Evolutionary conservation across 1,140 invertebrate species (phyloP), one percentile per base, ranked within the genome.

Genomic region (Sitodiplosis mosellana): DNA sequence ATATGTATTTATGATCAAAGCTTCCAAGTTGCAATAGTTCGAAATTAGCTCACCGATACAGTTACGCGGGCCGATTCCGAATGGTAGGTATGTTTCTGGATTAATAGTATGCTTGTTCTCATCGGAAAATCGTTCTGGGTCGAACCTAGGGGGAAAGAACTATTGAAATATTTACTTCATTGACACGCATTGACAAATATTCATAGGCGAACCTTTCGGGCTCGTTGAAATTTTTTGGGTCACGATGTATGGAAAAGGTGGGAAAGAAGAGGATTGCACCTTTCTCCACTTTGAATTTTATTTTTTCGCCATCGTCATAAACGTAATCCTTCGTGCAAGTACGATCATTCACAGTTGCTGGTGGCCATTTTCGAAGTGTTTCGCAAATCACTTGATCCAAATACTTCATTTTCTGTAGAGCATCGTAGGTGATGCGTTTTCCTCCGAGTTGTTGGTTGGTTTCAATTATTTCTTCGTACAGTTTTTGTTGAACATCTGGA

Each of bases 311-410:
- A 42, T 53, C 59, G 33, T 60, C 57, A 10, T 75, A 43, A 1
- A 61, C 68, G 48, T 75, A 79, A 5, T 68, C 60, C 55, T 75
- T 68, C 1, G 57, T 58, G 47, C 73, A 75, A 0, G 59, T 0
- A 15, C 76, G 63, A 50, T 77, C 74, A 0, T 71, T 54, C 1
- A 58, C 49, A 0, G 63, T 46, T 0, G 59, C 67, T 2, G 75
- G 56, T 2, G 77, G 66, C 67, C 73, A 76, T 20, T 69, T 63
- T 21, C 77, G 61, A 5, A 82, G 48, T 0, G 70, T 65, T 59
- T 82, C 79, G 48, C 65, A 68, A 0, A 74, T 52, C 4, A 76
- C 71, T 67, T 73, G 74, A 51, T 83, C 80, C 58, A 80, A 54
- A 54, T 80, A 82, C 17, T 69, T 69, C 66, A 83, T 66, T 21